Percentiles rank a stretch among this genome's conserved stretches.
Conservation (phyloP, 2,888 invertebrate genomes). For the Loripinus fragilis region DNA sequence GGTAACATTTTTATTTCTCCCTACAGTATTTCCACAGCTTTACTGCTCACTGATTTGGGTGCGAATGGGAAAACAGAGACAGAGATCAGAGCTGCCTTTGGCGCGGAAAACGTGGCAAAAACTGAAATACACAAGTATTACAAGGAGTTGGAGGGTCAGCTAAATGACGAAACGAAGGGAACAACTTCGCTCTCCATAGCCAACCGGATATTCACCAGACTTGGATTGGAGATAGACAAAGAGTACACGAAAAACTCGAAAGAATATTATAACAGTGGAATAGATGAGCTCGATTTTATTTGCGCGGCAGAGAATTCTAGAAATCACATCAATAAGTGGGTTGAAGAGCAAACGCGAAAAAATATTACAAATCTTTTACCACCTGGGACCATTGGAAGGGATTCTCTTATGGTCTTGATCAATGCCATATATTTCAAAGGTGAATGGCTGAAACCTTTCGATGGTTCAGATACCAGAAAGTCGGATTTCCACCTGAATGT, state of each 20-base stretch:
- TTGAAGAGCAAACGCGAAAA: constrained; percentile 90
- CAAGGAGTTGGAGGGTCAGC: constrained; percentile 37
- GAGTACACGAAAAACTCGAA: constrained; percentile 34
- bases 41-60: constrained; percentile 62
- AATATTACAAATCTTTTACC: constrained; percentile 91
- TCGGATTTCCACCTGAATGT: constrained; percentile 85
- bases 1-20: constrained; percentile 62
- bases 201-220: constrained; percentile 56
- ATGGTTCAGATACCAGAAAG: constrained; percentile 83
- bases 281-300: constrained; percentile 80
- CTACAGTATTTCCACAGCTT: too few species aligned
- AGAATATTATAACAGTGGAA: constrained; percentile 56
- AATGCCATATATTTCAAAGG: constrained; percentile 85
- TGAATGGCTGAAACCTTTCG: constrained; percentile 85
- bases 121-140: constrained; percentile 39
- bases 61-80: constrained; percentile 50
- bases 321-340: constrained; percentile 91
- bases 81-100: constrained; percentile 48
- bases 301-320: constrained; percentile 79
- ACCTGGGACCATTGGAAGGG: constrained; percentile 82
- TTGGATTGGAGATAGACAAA: constrained; percentile 41
- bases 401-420: constrained; percentile 82
- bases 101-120: constrained; percentile 18
- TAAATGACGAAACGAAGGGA: constrained; percentile 32
- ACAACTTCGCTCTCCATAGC: constrained; percentile 44